These are phyloP conservation scores for Cheilosia vernalis DNA, from an alignment of 2,888 invertebrate species.

Conservation along the genomic window DNA sequence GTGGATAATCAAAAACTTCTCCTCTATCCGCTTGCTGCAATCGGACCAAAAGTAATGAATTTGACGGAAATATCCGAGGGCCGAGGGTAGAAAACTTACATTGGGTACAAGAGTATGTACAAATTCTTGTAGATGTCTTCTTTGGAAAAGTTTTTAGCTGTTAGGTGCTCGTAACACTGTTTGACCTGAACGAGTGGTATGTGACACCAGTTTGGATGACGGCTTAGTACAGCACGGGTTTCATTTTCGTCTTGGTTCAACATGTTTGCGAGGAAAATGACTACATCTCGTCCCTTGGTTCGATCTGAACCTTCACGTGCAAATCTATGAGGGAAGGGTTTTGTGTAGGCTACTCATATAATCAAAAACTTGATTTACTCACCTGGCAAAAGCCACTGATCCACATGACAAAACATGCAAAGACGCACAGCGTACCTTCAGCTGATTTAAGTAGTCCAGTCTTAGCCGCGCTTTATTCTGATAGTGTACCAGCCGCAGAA, in stretches of 20 bases:
- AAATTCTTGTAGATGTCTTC: conserved; percentile 86
- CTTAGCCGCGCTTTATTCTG: conserved; percentile 84
- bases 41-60: not conserved
- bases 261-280: conserved; percentile 82
- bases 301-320: conserved; percentile 85
- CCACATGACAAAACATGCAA: conserved; percentile 83
- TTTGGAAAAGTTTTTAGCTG: conserved; percentile 84
- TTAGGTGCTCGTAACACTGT: conserved; percentile 85
- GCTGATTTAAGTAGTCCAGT: conserved; percentile 84
- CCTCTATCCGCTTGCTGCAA: conserved; percentile 81
- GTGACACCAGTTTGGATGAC: conserved; percentile 87
- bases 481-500: conserved; percentile 84
- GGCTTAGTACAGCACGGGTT: conserved; percentile 83
- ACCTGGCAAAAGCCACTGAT: conserved; percentile 83
- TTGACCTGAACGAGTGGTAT: conserved; percentile 86
- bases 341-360: too few relatives aligned
- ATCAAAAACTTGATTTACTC: conserved; percentile 44
- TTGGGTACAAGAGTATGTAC: conserved; percentile 88
- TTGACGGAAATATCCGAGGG: conserved; percentile 17
- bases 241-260: conserved; percentile 79
- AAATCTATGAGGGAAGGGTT: conserved; percentile 81
- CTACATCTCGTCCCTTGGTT: conserved; percentile 83
- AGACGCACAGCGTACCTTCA: conserved; percentile 84
- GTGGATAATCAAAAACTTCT: conserved; percentile 79
- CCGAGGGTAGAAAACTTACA: conserved; percentile 83